Evolutionary conservation across 1,140 invertebrate species (phyloP).

Genomic region (Rhyzopertha dominica): DNA sequence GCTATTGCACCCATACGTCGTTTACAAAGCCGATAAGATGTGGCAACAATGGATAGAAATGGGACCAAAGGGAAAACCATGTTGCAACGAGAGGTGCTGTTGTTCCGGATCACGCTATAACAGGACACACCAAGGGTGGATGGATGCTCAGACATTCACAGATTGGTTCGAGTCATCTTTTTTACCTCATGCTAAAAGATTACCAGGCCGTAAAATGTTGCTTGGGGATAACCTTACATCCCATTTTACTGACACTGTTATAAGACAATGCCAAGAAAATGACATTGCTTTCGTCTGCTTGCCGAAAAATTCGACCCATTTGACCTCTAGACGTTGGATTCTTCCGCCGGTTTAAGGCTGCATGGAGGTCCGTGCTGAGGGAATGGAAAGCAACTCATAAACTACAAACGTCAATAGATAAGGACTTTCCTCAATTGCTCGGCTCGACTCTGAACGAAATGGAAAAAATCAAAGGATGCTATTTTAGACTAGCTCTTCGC

Average conservation of each 20-base stretch:
- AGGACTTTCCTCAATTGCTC: conserved; percentile 15
- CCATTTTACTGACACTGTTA: conserved; percentile 28
- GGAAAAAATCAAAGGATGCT: conserved; percentile 14
- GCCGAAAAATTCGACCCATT: conserved; percentile 41
- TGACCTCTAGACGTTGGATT: conserved; percentile 39
- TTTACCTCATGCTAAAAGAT: conserved; percentile 20
- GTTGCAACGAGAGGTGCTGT: conserved; percentile 25
- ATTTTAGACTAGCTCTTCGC: too few species aligned
- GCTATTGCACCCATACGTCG: conserved; percentile 33
- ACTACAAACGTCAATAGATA: conserved; percentile 12
- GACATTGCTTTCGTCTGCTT: conserved; percentile 33
- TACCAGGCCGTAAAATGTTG: conserved; percentile 28
- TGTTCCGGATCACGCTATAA: conserved; percentile 25
- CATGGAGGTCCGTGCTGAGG: conserved; percentile 4
- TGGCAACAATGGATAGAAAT: conserved; percentile 32
- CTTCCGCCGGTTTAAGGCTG: conserved; percentile 5
- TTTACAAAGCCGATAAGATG: conserved; percentile 34
- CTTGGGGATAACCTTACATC: conserved; percentile 33
- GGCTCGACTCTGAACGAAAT: conserved; percentile 10
- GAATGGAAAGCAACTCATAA: conserved; percentile 13
- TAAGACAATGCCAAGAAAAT: conserved; percentile 31
- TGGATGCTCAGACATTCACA: conserved; percentile 16
- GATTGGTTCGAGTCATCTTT: conserved; percentile 16
- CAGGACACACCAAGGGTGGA: conserved; percentile 25
- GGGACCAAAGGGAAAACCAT: conserved; percentile 31